phyloP scores from a whole-genome alignment of 1,140 invertebrate genomes.

The Drosophila jambulina region DNA sequence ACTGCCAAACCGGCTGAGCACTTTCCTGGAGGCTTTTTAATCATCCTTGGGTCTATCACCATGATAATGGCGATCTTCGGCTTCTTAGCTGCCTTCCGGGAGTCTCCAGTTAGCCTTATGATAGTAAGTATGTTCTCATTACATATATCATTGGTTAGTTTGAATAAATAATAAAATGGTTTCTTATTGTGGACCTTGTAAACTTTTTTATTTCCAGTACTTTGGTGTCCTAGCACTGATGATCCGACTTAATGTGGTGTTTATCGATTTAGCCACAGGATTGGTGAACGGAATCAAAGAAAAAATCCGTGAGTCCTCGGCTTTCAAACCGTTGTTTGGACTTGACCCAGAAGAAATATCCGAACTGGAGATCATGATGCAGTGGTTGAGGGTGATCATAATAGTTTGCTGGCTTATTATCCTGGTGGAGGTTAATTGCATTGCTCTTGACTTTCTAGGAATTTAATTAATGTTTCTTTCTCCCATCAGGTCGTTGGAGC shows the following conservation, averaged over 20 bases:
- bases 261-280: not conserved
- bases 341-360: not conserved
- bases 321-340: not conserved
- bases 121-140: not conserved
- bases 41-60: not conserved
- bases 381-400: not conserved
- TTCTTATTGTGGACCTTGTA: not conserved
- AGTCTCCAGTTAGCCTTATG: not conserved
- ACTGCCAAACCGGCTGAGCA: not conserved
- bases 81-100: not conserved
- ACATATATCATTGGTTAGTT: not conserved
- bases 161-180: not conserved
- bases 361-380: no score
- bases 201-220: not conserved
- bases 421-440: not conserved
- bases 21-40: not conserved
- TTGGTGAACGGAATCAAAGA: not conserved
- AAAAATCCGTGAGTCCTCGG: not conserved
- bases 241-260: not conserved
- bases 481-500: not conserved
- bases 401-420: not conserved
- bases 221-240: not conserved
- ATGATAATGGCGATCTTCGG: not conserved
- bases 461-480: not conserved
- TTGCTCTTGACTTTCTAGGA: no score